Evolutionary conservation across 2,888 invertebrate genomes (phyloP).

Genomic region (Geophilus truncorum): DNA sequence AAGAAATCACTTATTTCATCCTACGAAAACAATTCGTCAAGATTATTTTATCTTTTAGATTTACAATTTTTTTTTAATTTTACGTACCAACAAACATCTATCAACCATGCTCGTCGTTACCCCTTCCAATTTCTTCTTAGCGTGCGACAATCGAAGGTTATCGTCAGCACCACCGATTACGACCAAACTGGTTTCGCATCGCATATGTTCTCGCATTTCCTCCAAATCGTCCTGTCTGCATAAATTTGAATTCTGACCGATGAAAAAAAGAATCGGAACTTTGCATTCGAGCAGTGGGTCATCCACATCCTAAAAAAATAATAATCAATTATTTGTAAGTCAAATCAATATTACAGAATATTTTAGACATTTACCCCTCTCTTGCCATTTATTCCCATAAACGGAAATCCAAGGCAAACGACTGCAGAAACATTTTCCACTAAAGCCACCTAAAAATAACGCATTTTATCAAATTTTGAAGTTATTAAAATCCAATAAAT

Average conservation of each 20-base stretch:
- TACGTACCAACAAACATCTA: constrained; percentile 65
- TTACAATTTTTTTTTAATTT: constrained; percentile 34
- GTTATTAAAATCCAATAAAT: background rate
- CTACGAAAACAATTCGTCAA: background rate
- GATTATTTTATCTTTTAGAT: background rate
- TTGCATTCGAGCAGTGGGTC: constrained; percentile 67
- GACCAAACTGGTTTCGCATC: constrained; percentile 67
- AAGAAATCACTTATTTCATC: constrained; percentile 40
- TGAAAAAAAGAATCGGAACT: constrained; percentile 69
- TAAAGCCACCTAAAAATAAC: constrained; percentile 57
- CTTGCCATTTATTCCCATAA: constrained; percentile 64
- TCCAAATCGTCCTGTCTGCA: constrained; percentile 69
- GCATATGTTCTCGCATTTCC: constrained; percentile 67
- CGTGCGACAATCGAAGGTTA: constrained; percentile 62
- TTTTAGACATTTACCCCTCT: constrained; percentile 55
- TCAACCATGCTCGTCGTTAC: constrained; percentile 76
- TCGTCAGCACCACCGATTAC: constrained; percentile 77
- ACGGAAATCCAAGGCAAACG: constrained; percentile 72
- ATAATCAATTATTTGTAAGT: background rate
- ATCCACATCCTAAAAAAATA: constrained; percentile 57
- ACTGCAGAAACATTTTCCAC: constrained; percentile 67
- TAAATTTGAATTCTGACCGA: constrained; percentile 64
- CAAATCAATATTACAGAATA: background rate
- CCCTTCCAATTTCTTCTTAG: constrained; percentile 65
- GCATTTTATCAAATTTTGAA: background rate